Conservation (phyloP, 2,113 vertebrate species). For the Colossoma macropomum region DNA sequence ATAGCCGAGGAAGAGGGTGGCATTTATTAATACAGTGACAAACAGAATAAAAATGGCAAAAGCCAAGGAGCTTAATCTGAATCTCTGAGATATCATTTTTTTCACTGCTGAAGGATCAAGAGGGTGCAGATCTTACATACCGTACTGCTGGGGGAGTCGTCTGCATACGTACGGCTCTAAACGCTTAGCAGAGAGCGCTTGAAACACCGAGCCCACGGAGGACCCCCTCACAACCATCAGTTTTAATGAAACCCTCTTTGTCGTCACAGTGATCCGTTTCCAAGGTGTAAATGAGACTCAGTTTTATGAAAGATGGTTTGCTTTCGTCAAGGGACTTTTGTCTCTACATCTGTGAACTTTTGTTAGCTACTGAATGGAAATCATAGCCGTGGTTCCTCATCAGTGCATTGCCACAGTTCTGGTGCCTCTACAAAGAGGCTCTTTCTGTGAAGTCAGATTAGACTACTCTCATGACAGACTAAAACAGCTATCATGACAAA, state of each 20-base stretch:
- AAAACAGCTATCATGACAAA: slow-evolving; percentile 13
- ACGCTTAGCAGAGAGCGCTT: not conserved
- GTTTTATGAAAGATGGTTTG: not conserved
- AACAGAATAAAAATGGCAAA: slow-evolving; percentile 26
- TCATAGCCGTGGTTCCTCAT: not conserved
- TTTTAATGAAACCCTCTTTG: not conserved
- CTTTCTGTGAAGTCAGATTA: slow-evolving; percentile 18
- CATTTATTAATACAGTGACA: slow-evolving; percentile 35
- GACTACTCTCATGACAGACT: slow-evolving; percentile 34
- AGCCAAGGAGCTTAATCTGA: slow-evolving; percentile 27
- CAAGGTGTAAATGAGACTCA: not conserved
- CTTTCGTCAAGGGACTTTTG: not conserved
- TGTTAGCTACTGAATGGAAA: not conserved
- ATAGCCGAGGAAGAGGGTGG: slow-evolving; percentile 25
- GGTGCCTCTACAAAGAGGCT: slow-evolving; percentile 15
- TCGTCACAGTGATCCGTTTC: not conserved
- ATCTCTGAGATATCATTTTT: slow-evolving; percentile 11
- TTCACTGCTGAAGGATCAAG: slow-evolving; percentile 8
- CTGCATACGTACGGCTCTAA: not conserved
- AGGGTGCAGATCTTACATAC: not conserved
- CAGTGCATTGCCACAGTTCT: not conserved
- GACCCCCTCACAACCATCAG: not conserved
- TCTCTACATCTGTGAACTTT: not conserved
- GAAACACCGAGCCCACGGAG: not conserved
- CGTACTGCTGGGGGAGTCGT: not conserved